Conservation (phyloP, 2,797 vertebrate genomes). For the Galaxias olidus region DNA sequence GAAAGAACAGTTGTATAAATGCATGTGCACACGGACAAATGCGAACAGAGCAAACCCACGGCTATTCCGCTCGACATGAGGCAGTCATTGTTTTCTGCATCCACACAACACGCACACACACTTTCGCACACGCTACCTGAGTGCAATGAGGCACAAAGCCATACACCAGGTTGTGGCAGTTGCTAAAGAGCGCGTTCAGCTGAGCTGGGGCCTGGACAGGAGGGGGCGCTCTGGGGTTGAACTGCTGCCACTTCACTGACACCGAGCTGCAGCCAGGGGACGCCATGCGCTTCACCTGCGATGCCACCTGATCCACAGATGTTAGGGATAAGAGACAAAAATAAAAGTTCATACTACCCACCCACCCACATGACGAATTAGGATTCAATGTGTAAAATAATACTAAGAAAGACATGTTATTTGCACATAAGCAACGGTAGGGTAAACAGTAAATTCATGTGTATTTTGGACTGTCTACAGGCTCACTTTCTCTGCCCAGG, state of each 20-base stretch:
- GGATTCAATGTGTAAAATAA: no score
- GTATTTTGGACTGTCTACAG: not conserved
- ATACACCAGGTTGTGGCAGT: constrained; percentile 81
- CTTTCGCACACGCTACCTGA: constrained; percentile 66
- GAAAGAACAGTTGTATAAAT: not conserved
- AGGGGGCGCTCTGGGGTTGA: constrained; percentile 52
- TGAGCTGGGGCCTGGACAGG: constrained; percentile 83
- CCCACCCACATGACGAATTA: no score
- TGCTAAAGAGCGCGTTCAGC: constrained; percentile 79
- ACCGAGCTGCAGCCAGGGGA: constrained; percentile 82
- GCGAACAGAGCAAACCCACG: not conserved
- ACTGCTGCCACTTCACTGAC: constrained; percentile 87
- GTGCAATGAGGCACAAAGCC: constrained; percentile 85
- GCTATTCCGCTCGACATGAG: not conserved
- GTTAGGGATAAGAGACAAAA: no score
- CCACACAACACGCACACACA: not conserved
- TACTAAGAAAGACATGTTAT: no score
- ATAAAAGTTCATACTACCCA: no score
- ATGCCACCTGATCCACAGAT: constrained; percentile 66
- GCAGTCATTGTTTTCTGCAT: not conserved
- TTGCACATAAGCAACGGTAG: no score
- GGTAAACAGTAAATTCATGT: not conserved
- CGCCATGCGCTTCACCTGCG: constrained; percentile 70
- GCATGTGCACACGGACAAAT: not conserved
- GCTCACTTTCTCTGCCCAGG: constrained; percentile 84